Evolutionary conservation across 2,888 invertebrate genomes (phyloP), one percentile per base, ranked within the genome.

Genomic region (Synergus itoensis): DNA sequence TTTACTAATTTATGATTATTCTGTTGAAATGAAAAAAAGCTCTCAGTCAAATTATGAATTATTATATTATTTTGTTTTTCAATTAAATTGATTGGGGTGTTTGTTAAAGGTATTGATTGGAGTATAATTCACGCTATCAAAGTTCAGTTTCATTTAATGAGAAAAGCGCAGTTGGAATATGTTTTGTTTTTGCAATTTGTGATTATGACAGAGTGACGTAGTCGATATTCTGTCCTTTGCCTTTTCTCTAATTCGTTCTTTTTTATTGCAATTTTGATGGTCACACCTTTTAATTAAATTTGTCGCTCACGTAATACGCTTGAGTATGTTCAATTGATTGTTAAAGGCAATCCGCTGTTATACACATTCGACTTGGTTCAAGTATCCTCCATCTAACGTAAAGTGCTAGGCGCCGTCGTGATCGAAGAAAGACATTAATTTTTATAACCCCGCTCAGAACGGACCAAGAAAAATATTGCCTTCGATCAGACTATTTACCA

Each of bases 321-420:
- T 40, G 36, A 73, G 43, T 65, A 65, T 53, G 73, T 73, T 40
- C 73, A 73, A 73, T 73, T 73, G 73, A 73, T 53, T 53, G 73
- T 73, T 73, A 53, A 53, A 73, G 73, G 36, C 53, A 40, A 53
- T 53, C 53, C 28, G 36, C 73, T 48, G 41, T 11, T 64, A 64
- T 64, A 64, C 40, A 45, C 21, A 45, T 28, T 69, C 43, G 7
- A 69, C 69, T 69, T 36, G 16, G 69, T 45, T 69, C 48, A 69
- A 69, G 69, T 21, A 45, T 69, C 16, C 16, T 28, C 12, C 53
- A 73, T 73, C 36, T 16, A 40, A 73, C 53, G 73, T 73, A 36
- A 69, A 73, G 60, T 73, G 48, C 53, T 73, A 53, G 73, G 40
- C 40, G 73, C 73, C 73, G 28, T 53, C 53, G 36, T 40, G 73